phyloP scores from a whole-genome alignment of 1,140 invertebrate genomes.

The Pseudomyrmex flavicornis region DNA sequence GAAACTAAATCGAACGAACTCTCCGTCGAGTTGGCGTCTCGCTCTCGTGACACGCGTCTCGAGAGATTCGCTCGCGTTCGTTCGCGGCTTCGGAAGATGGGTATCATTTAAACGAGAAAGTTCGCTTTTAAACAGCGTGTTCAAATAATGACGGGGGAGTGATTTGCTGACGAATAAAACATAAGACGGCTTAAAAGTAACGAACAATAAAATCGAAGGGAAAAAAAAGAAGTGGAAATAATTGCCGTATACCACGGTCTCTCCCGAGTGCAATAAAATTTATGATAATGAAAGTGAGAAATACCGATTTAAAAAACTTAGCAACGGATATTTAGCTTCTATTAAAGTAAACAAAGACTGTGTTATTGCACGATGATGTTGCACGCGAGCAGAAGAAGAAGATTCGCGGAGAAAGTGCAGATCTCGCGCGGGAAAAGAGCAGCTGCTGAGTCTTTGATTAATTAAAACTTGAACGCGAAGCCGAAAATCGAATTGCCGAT shows the following conservation, averaged over 20 bases:
- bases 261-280: too few relatives aligned
- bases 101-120: not conserved
- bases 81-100: not conserved
- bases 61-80: not conserved
- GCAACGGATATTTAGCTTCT: too few relatives aligned
- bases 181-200: too few relatives aligned
- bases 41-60: not conserved
- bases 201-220: too few relatives aligned
- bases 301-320: too few relatives aligned
- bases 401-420: too few relatives aligned
- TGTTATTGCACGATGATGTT: too few relatives aligned
- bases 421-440: not conserved
- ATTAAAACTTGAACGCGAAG: slow-evolving; percentile 6
- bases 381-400: too few relatives aligned
- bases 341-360: too few relatives aligned
- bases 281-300: too few relatives aligned
- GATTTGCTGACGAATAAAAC: not conserved
- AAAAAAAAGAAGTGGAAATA: too few relatives aligned
- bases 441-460: not conserved
- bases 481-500: not conserved
- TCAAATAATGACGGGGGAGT: not conserved
- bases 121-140: not conserved
- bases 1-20: slow-evolving; percentile 30
- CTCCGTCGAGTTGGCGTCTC: slow-evolving; percentile 4
- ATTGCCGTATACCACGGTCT: too few relatives aligned